Evolutionary conservation across 53 echinoderm and acorn worm genomes (phyloP).

Genomic region (Patiria pectinifera): DNA sequence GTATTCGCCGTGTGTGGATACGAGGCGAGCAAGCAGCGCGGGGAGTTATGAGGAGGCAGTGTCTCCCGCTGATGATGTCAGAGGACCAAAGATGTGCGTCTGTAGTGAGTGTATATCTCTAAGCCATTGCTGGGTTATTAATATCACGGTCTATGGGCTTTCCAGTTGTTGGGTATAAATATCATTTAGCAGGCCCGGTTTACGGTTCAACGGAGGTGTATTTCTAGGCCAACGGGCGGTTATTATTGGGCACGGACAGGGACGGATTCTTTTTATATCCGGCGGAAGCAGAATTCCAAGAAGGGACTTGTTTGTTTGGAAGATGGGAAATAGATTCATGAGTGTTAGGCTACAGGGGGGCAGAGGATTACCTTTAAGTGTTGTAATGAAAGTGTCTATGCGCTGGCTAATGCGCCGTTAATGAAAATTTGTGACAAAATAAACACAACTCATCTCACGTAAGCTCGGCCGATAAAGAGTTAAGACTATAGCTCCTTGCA

Average conservation of each 20-base stretch:
- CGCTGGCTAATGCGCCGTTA: background rate
- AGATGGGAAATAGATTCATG: background rate
- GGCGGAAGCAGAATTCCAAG: conserved; percentile 37
- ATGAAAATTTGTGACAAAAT: background rate
- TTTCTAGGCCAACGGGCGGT: conserved; percentile 11
- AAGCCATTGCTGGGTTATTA: conserved; percentile 31
- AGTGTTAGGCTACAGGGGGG: background rate
- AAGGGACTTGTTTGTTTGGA: background rate
- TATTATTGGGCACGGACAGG: conserved; percentile 1
- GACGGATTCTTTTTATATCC: conserved; percentile 9
- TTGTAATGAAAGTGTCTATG: background rate
- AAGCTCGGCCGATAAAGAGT: background rate
- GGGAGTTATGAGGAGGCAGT: background rate
- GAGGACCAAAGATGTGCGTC: conserved; percentile 34
- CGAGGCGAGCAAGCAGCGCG: background rate
- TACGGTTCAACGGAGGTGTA: conserved; percentile 34
- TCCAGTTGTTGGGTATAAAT: conserved; percentile 5
- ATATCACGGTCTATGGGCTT: conserved; percentile 10
- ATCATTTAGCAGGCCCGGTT: conserved; percentile 16
- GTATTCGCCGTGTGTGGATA: conserved; percentile 12
- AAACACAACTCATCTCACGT: background rate
- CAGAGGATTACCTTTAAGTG: background rate
- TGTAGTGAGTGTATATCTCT: background rate
- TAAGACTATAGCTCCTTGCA: background rate
- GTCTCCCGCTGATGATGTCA: conserved; percentile 50